Base-by-base conservation (phyloP, 2,888 invertebrate species). In the Apocheima hispidaria region DNA sequence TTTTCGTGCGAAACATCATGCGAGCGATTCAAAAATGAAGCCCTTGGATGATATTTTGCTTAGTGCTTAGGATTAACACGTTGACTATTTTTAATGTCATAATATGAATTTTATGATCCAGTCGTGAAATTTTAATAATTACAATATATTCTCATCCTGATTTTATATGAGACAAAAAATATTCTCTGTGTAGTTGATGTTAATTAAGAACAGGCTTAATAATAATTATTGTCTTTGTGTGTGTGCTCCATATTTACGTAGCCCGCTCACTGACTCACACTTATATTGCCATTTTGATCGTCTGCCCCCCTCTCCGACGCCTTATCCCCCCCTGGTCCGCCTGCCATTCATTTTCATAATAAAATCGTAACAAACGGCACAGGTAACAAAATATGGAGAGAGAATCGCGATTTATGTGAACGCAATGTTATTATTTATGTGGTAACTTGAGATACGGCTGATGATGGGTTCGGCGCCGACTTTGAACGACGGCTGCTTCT, bases 341-440 rank as follows among this genome's bases (percentile, higher is more conserved):
- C 85, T 87, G 88, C 90, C 92, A 90, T 92, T 92, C 92, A 92
- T 92, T 92, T 91, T 92, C 92, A 92, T 92, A 92, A 92, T 92
- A 92, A 92, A 92, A 92, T 92, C 89, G 92, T 87, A 91, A 91
- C 91, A 90, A 91, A 91, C 89, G 88, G 86, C 79, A 75, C 89
- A 92, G 92, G 92, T 92, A 92, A 88, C 90, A 84, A 91, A 91
- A 91, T 91, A 91, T 91, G 90, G 91, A 92, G 89, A 86, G 83
- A 86, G 89, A 88, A 84, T 82, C 81, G 72, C 78, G 83, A 92
- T 92, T 91, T 90, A 91, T 88, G 85, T 73, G 82, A 84, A 84
- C 86, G 83, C 85, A 81, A 86, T 81, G 77, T 77, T 75, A 90
- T 88, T 89, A 90, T 88, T 89, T 88, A 88, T 85, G 83, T 81